These are phyloP conservation scores for Toxostoma redivivum DNA, from an alignment of 2,113 vertebrate genomes.

Conservation along the genomic window DNA sequence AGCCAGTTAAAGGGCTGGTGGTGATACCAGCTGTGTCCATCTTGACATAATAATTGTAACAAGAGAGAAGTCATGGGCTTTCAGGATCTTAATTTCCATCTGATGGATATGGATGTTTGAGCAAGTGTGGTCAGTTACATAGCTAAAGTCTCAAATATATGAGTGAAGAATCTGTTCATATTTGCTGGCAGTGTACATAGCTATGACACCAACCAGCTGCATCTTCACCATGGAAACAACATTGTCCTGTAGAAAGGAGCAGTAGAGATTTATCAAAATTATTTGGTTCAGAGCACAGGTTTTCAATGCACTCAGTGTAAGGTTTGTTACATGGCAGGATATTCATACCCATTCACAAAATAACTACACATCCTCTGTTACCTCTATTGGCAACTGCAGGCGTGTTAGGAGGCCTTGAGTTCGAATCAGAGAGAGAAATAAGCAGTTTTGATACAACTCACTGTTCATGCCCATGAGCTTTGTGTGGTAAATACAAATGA, in stretches of 20 bases:
- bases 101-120: conserved; percentile 77
- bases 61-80: conserved; percentile 72
- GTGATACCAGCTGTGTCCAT: too few relatives aligned
- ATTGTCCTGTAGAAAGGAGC: conserved; percentile 63
- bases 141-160: conserved; percentile 76
- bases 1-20: too few relatives aligned
- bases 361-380: background rate
- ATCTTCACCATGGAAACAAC: conserved; percentile 78
- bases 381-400: background rate
- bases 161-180: conserved; percentile 84
- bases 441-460: background rate
- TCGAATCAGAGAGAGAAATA: background rate
- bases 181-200: conserved; percentile 89
- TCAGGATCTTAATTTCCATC: conserved; percentile 84
- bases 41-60: too few relatives aligned
- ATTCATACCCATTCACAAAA: background rate
- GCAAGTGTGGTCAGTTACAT: conserved; percentile 75
- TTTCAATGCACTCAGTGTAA: background rate
- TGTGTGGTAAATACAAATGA: background rate
- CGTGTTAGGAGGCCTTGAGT: background rate
- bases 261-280: background rate
- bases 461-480: background rate
- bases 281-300: background rate
- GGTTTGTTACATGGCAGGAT: background rate
- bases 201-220: conserved; percentile 84